phyloP scores from a whole-genome alignment of 2,888 invertebrate species.

The Limnephilus rhombicus region DNA sequence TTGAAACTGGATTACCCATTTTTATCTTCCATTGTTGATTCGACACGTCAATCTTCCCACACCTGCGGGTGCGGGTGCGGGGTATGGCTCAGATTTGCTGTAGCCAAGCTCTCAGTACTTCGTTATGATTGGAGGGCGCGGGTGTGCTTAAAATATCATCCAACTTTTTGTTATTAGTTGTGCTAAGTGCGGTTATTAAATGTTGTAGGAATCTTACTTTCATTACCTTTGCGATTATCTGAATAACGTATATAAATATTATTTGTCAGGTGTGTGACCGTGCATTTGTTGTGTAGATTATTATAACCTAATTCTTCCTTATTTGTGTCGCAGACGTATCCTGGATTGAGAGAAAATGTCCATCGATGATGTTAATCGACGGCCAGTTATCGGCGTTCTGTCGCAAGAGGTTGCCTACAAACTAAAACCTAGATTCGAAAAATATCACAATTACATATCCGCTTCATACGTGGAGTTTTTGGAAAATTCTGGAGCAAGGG shows the following conservation, averaged over 20 bases:
- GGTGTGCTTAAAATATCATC: not conserved
- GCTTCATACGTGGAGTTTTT: slow-evolving; percentile 88
- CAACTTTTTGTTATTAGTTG: too few species aligned
- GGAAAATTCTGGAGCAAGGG: slow-evolving; percentile 86
- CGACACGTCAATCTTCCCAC: not conserved
- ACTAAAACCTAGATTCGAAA: slow-evolving; percentile 71
- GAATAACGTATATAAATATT: not conserved
- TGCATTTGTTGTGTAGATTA: not conserved
- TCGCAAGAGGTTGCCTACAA: slow-evolving; percentile 77
- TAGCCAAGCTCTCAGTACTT: not conserved
- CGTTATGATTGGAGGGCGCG: not conserved
- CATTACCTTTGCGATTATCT: not conserved
- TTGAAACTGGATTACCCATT: not conserved
- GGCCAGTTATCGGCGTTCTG: slow-evolving; percentile 79
- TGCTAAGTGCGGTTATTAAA: too few species aligned
- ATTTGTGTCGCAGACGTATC: not conserved
- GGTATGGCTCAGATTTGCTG: too few species aligned
- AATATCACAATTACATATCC: slow-evolving; percentile 81
- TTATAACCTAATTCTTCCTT: not conserved
- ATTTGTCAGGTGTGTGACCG: not conserved
- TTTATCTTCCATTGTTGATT: not conserved
- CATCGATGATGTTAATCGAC: slow-evolving; percentile 67
- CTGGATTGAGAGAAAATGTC: not conserved
- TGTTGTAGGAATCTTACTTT: not conserved
- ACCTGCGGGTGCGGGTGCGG: not conserved